phyloP scores from a whole-genome alignment of 2,113 vertebrate genomes.

The Eulacestoma nigropectus region DNA sequence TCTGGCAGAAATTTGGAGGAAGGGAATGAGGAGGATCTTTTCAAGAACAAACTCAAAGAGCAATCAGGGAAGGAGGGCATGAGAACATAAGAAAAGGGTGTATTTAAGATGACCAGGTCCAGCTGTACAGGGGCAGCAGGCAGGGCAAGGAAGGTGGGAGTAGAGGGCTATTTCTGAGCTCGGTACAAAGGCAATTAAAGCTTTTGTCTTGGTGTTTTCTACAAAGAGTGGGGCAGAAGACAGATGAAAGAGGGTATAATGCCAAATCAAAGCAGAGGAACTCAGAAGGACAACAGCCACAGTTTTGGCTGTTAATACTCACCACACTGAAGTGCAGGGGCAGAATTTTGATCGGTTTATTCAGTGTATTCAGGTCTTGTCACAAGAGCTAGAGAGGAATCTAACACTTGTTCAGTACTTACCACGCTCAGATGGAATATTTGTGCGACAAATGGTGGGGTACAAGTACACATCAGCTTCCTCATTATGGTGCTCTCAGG shows the following conservation, averaged over 20 bases:
- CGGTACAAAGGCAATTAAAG: neutral
- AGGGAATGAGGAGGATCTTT: neutral
- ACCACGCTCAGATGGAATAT: neutral
- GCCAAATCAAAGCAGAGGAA: neutral
- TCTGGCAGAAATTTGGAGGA: neutral
- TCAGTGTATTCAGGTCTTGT: neutral
- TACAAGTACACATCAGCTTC: neutral
- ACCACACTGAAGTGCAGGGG: neutral
- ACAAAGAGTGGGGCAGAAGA: neutral
- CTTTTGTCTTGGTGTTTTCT: neutral
- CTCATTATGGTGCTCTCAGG: neutral
- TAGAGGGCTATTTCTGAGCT: neutral
- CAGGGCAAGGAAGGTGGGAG: neutral
- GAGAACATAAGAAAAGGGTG: neutral
- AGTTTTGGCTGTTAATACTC: neutral
- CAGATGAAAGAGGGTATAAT: neutral
- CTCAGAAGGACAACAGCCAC: neutral
- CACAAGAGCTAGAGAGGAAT: neutral
- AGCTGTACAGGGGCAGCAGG: neutral
- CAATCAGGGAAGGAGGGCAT: neutral
- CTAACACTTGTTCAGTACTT: neutral
- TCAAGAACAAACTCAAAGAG: neutral
- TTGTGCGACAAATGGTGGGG: neutral
- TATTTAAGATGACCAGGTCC: neutral
- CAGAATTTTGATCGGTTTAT: neutral